Base-by-base conservation (phyloP, 2,888 invertebrate genomes). In the Ischnus inquisitorius region DNA sequence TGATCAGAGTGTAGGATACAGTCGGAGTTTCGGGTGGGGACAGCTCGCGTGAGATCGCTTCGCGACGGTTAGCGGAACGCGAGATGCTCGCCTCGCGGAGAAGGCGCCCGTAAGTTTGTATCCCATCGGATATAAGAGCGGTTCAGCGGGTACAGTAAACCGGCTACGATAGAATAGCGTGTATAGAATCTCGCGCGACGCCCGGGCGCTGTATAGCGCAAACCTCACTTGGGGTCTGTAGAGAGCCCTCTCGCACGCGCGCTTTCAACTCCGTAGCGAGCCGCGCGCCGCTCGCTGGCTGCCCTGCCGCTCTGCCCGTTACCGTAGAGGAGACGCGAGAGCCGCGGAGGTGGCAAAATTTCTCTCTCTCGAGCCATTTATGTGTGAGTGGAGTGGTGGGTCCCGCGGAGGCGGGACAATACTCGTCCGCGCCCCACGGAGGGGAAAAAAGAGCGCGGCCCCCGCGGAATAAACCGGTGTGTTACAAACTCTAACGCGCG, bases 361-460 rank as follows among this genome's bases (percentile, higher is more conserved):
- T 19, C 60, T 72, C 43, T 60, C 14, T 43, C 69, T 69, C 39
- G 79, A 71, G 41, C 60, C 78, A 41, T 75, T 78, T n/a, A 71
- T 83, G 84, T 83, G 68, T 68, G 64, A 28, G 68, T 68, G 72
- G 74, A 77, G 85, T 83, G 82, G 84, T 79, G 82, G 89, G n/a
- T 48, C 89, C 48, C 51, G 93, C 93, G 93, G 93, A 93, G 93
- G 93, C 95, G 94, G 94, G 93, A 94, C 94, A 92, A 93, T 90
- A 89, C 90, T 92, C 87, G 93, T 94, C 93, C 94, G 92, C 94
- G 94, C 94, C 83, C 94, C 93, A 93, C 91, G 91, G 93, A 93
- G 94, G 93, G 94, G 94, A 94, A 94, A 94, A 94, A 94, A 94
- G 25, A 60, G 93, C 91, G 90, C 91, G 87, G 90, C 90, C 88